Percentiles rank a stretch among this genome's conserved stretches.
These are phyloP conservation scores for Chloroceryle aenea DNA, from an alignment of 2,113 vertebrate genomes.

Conservation along the genomic window DNA sequence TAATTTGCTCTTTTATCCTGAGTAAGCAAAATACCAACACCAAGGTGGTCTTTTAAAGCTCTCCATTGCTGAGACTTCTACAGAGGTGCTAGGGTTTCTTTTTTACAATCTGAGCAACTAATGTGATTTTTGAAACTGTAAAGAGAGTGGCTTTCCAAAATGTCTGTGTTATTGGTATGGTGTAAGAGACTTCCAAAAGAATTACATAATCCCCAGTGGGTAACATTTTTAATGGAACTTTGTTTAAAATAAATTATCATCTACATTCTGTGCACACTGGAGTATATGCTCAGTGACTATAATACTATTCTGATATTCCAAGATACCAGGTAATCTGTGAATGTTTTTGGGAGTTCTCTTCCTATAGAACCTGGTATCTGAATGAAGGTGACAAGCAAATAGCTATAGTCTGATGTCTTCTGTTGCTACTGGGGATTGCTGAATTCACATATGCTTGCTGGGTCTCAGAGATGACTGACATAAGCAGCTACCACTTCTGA, in stretches of 20 bases:
- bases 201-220: neutral
- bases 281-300: neutral
- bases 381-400: conserved; percentile 4
- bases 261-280: neutral
- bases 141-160: neutral
- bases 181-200: neutral
- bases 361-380: neutral
- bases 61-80: neutral
- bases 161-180: neutral
- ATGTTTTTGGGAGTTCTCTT: neutral
- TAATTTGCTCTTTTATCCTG: neutral
- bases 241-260: neutral
- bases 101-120: neutral
- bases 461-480: neutral
- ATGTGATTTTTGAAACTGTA: neutral
- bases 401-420: neutral
- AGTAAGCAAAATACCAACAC: neutral
- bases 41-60: neutral
- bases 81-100: neutral
- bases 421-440: neutral
- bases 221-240: neutral
- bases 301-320: neutral
- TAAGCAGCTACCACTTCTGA: conserved; percentile 2
- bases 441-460: neutral
- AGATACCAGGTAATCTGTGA: neutral